These are phyloP conservation scores for Gallirallus australis DNA, from an alignment of 2,797 vertebrate genomes.

Conservation along the genomic window DNA sequence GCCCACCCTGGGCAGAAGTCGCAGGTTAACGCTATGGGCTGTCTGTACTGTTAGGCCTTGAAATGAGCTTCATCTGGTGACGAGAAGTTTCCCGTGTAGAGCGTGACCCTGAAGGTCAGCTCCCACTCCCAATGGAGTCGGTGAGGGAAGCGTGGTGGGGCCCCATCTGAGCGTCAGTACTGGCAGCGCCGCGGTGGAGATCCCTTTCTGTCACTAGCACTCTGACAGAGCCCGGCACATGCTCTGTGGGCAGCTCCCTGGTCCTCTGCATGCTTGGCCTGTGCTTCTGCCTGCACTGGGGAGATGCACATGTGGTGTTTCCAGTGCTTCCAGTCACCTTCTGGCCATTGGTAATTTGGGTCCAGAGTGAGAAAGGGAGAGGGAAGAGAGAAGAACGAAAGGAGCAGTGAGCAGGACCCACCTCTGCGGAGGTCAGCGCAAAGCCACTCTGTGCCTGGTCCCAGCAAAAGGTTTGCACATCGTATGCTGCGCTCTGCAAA, in stretches of 20 bases:
- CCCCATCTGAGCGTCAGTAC: rapidly evolving
- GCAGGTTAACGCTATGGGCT: rapidly evolving
- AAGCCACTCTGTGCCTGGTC: neutral
- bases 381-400: neutral
- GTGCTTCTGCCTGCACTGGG: neutral
- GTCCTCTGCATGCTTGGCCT: neutral
- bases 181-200: neutral
- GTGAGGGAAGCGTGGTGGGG: neutral
- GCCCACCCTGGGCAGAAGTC: rapidly evolving
- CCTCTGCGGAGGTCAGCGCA: neutral
- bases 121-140: neutral
- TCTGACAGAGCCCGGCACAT: neutral
- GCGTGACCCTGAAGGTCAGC: neutral
- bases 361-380: neutral
- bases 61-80: neutral
- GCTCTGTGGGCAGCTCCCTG: neutral
- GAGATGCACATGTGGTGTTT: neutral
- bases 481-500: neutral
- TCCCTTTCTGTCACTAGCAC: neutral
- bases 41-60: neutral
- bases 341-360: neutral
- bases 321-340: neutral
- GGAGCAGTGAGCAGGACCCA: neutral
- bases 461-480: neutral
- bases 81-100: neutral